Evolutionary conservation across 2,888 invertebrate species (phyloP), one percentile per base, ranked within the genome.

Genomic region (Drosophila parthenogenetica): DNA sequence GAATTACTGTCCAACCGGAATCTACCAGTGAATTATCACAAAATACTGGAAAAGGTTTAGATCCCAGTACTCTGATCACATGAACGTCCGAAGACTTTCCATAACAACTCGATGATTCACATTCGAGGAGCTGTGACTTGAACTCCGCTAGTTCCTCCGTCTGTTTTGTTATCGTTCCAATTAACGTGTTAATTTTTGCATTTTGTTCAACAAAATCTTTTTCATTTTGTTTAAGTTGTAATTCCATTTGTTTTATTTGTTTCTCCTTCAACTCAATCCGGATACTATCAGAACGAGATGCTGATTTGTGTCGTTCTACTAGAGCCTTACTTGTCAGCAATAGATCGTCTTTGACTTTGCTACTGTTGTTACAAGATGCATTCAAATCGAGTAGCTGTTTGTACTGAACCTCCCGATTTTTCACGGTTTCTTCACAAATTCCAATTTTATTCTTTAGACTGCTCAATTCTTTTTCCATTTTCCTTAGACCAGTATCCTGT

Each of bases 1-100:
- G 95, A 92, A 57, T 94, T 92, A 94, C 94, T 48, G 94, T 94
- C 95, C 95, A 95, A 3, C 95, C 95, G 0, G 95, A 94, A 1
- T 94, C 94, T 0, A 93, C 93, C 2, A 68, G 93, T 19, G 91
- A 35, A 0, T 94, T 93, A 39, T 93, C 93, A 39, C 83, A 79
- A 3, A 48, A 53, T 0, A 94, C 95, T 85, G 94, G 94, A 89
- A 95, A 94, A 0, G 95, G 93, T 0, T 51, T 48, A 0, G 16
- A 7, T 1, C 62, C 62, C 2, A 50, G 16, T n/a, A 77, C 43
- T 2, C 35, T 5, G 3, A 77, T 59, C 0, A 72, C 25, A 59
- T 75, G 77, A 0, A 75, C n/a, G 13, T 65, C 45, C 2, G 54
- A 45, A 0, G 69, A 39, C 39, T 59, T 62, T 2, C 45, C 64